Evolutionary conservation across 53 echinoderm and acorn worm species (phyloP).

Genomic region (Actinopyga echinites): DNA sequence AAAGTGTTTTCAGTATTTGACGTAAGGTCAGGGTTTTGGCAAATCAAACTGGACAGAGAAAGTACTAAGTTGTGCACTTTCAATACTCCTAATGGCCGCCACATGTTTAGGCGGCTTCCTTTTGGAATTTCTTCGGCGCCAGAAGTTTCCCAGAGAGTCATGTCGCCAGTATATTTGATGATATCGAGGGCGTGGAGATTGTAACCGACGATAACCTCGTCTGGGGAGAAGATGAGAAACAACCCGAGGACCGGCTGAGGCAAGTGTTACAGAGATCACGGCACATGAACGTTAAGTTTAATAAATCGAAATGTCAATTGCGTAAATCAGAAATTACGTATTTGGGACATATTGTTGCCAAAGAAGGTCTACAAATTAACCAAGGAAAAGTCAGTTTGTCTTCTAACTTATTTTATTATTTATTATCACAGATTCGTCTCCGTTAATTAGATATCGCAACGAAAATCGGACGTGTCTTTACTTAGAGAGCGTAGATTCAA

Average conservation of each 20-base stretch:
- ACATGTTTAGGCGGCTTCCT: slow-evolving; percentile 35
- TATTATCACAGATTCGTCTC: too few species aligned
- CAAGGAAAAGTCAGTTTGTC: slow-evolving; percentile 46
- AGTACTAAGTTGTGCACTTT: slow-evolving; percentile 56
- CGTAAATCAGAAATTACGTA: slow-evolving; percentile 43
- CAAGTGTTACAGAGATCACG: slow-evolving; percentile 26
- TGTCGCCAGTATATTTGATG: slow-evolving; percentile 47
- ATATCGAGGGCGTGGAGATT: slow-evolving; percentile 51
- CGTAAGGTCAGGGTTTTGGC: slow-evolving; percentile 60
- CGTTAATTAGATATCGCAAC: too few species aligned
- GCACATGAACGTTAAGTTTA: slow-evolving; percentile 49
- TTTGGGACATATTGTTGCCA: slow-evolving; percentile 42
- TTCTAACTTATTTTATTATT: too few species aligned
- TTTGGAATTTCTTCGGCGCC: slow-evolving; percentile 57
- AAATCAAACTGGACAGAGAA: slow-evolving; percentile 51
- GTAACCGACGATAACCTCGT: slow-evolving; percentile 62
- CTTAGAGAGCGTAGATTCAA: too few species aligned
- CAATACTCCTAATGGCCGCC: slow-evolving; percentile 51
- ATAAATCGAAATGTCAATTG: slow-evolving; percentile 53
- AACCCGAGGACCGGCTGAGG: slow-evolving; percentile 51
- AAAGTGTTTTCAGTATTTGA: slow-evolving; percentile 48
- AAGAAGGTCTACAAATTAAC: slow-evolving; percentile 51
- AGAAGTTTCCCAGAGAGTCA: slow-evolving; percentile 55
- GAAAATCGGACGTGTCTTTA: too few species aligned
- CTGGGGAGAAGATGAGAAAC: slow-evolving; percentile 35